Percentiles rank a stretch among this genome's conserved stretches.
Evolutionary conservation across 2,797 vertebrate species (phyloP).

Genomic region (Diceros bicornis): DNA sequence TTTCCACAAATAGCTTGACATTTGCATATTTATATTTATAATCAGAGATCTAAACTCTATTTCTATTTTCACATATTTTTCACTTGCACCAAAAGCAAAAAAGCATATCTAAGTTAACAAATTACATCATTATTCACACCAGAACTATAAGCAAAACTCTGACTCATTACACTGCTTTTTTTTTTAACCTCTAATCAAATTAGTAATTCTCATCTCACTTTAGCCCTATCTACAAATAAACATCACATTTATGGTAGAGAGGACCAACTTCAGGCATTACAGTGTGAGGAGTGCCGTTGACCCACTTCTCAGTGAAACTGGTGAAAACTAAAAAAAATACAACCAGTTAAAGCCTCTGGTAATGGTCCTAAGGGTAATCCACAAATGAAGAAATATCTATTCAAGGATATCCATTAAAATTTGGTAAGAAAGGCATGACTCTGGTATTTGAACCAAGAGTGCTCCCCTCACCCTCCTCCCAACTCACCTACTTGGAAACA

Average conservation of each 20-base stretch:
- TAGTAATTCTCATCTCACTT: slow-evolving; percentile 9
- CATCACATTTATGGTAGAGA: neutral
- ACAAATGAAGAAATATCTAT: neutral
- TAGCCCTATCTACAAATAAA: slow-evolving; percentile 13
- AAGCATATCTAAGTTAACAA: slow-evolving; percentile 41
- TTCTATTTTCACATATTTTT: slow-evolving; percentile 62
- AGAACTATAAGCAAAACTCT: slow-evolving; percentile 26
- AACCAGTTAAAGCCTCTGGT: neutral
- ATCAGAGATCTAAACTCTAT: neutral
- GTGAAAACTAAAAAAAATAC: neutral
- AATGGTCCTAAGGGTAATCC: neutral
- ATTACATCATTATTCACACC: slow-evolving; percentile 72
- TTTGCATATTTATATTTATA: slow-evolving; percentile 72
- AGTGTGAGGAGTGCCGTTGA: neutral
- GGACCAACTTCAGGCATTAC: neutral
- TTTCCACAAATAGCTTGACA: slow-evolving; percentile 46
- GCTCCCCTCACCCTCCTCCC: neutral
- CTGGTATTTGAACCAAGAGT: neutral
- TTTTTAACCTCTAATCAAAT: slow-evolving; percentile 51
- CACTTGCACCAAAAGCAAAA: neutral
- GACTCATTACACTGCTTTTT: neutral
- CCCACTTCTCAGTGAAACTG: neutral
- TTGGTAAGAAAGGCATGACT: neutral
- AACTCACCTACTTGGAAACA: neutral
- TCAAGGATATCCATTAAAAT: neutral